Conservation (phyloP, 2,113 vertebrate genomes). For the Rhinolophus sinicus region DNA sequence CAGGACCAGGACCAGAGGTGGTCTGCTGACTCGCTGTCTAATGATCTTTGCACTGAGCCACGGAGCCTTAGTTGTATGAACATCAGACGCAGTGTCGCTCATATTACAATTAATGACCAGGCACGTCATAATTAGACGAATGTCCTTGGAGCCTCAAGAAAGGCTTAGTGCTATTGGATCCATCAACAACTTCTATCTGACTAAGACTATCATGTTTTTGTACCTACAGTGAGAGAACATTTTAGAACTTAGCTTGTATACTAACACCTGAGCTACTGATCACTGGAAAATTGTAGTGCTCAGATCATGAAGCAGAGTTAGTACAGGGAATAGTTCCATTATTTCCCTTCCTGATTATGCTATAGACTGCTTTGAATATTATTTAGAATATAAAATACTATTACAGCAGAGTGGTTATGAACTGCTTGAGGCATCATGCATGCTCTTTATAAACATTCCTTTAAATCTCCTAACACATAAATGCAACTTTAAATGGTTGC, state of each 20-base stretch:
- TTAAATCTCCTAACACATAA: conserved; percentile 13
- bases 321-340: neutral
- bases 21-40: neutral
- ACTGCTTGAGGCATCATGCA: neutral
- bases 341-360: neutral
- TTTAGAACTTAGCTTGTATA: neutral
- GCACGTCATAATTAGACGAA: neutral
- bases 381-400: conserved; percentile 24
- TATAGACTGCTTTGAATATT: neutral
- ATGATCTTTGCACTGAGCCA: neutral
- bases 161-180: neutral
- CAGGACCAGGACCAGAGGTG: neutral
- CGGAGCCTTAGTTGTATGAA: neutral
- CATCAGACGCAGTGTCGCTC: neutral
- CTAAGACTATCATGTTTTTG: neutral
- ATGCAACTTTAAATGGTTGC: neutral
- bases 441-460: neutral
- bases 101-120: neutral
- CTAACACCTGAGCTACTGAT: neutral
- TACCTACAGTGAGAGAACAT: neutral
- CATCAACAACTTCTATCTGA: neutral
- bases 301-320: neutral
- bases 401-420: neutral
- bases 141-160: neutral
- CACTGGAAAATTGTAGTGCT: neutral